A percentile compares a stretch with the other conserved stretches of the same genome.
Evolutionary conservation across 2,888 invertebrate species (phyloP).

Genomic region (Coelogynopora nodosa): DNA sequence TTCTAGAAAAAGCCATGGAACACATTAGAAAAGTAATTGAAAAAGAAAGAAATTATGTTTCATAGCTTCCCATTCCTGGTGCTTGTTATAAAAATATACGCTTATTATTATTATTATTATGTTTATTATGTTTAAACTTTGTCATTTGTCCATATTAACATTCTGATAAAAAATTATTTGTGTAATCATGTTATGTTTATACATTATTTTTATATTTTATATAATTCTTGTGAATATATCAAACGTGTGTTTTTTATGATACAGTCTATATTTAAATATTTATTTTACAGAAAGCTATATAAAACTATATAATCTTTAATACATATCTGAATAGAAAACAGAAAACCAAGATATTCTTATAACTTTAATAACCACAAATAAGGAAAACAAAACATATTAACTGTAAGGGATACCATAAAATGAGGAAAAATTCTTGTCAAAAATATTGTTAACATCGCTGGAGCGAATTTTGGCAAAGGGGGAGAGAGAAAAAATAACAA

Average conservation of each 20-base stretch:
- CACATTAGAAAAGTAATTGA: background rate
- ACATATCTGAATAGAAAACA: too few relatives aligned
- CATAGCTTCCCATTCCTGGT: too few relatives aligned
- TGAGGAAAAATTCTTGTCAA: too few relatives aligned
- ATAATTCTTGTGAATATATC: background rate
- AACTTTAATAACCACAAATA: too few relatives aligned
- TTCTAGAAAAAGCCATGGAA: constrained; percentile 1
- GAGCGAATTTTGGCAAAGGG: too few relatives aligned
- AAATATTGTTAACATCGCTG: too few relatives aligned
- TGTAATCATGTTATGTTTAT: background rate
- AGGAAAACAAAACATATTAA: too few relatives aligned
- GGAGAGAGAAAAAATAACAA: too few relatives aligned
- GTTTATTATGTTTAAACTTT: background rate
- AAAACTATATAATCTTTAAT: background rate
- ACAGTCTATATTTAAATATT: background rate
- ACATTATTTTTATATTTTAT: background rate
- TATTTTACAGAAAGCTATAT: background rate
- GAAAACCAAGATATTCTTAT: too few relatives aligned
- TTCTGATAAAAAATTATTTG: background rate
- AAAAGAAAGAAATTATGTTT: background rate
- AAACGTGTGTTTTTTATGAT: background rate
- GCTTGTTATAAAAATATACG: too few relatives aligned
- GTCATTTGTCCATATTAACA: background rate
- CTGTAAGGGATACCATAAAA: too few relatives aligned
- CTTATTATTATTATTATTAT: too few relatives aligned